Conservation (phyloP, 2,797 vertebrate species). For the Perodicticus potto region DNA sequence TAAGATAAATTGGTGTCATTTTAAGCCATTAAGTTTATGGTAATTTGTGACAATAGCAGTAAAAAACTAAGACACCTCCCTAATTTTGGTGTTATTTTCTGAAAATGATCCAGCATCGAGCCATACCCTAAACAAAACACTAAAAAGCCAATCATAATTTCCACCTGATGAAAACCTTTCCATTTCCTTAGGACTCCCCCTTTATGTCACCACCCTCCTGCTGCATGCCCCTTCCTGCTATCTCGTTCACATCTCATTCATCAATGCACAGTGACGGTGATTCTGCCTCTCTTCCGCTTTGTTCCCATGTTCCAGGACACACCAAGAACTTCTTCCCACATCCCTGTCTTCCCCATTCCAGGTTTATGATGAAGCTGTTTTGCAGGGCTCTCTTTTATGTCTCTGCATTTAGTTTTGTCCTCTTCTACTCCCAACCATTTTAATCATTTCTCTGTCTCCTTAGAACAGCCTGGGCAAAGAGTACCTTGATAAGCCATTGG, state of each 20-base stretch:
- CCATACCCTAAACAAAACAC: conserved; percentile 13
- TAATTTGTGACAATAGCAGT: background rate
- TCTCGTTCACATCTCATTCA: background rate
- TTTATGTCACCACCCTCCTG: background rate
- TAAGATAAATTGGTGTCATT: background rate
- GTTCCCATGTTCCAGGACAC: background rate
- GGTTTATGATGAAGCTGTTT: background rate
- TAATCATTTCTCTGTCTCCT: background rate
- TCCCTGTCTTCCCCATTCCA: background rate
- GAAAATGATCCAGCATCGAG: conserved; percentile 35
- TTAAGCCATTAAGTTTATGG: background rate
- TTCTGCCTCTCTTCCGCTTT: background rate
- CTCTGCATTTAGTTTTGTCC: background rate
- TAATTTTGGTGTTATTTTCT: conserved; percentile 27
- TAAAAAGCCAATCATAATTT: background rate
- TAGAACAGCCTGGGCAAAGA: background rate
- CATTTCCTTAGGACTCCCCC: background rate
- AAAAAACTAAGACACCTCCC: background rate
- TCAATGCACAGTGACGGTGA: background rate
- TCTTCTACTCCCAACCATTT: background rate
- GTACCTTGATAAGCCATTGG: background rate
- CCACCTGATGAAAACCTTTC: conserved; percentile 34
- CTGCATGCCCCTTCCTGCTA: background rate
- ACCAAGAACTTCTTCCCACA: background rate
- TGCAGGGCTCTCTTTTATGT: background rate